phyloP scores from a whole-genome alignment of 2,113 vertebrate species.

The Chamaea fasciata region DNA sequence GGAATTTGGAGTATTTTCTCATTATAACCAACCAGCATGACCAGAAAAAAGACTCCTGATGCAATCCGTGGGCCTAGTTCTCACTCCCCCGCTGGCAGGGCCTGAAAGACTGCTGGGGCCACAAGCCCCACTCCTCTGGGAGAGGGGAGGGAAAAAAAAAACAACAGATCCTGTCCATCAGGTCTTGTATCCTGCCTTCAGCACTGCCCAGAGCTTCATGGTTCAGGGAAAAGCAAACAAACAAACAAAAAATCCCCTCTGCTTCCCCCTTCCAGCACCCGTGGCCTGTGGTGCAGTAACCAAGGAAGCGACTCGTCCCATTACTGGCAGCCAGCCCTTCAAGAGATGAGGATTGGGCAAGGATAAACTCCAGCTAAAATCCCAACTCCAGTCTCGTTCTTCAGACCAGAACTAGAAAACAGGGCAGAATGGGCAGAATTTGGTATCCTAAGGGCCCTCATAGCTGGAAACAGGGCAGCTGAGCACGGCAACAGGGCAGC shows the following conservation, averaged over 20 bases:
- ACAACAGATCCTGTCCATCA: neutral
- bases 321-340: neutral
- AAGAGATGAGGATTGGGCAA: neutral
- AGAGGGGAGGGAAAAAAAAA: neutral
- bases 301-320: neutral
- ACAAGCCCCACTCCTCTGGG: neutral
- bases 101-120: neutral
- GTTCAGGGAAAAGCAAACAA: slow-evolving; percentile 39
- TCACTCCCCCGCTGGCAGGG: neutral
- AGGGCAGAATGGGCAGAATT: neutral
- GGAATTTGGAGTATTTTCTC: slow-evolving; percentile 58
- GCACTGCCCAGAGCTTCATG: neutral
- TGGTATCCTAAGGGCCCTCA: neutral
- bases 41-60: slow-evolving; percentile 23
- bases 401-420: neutral
- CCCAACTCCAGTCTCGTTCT: neutral
- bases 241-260: neutral
- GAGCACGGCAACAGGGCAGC: neutral
- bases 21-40: slow-evolving; percentile 37
- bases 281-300: neutral
- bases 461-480: neutral
- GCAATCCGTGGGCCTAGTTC: neutral
- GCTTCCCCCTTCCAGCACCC: neutral
- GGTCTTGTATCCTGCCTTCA: neutral
- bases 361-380: neutral